Evolutionary conservation across 1,140 invertebrate species (phyloP).

Genomic region (Triops cancriformis): DNA sequence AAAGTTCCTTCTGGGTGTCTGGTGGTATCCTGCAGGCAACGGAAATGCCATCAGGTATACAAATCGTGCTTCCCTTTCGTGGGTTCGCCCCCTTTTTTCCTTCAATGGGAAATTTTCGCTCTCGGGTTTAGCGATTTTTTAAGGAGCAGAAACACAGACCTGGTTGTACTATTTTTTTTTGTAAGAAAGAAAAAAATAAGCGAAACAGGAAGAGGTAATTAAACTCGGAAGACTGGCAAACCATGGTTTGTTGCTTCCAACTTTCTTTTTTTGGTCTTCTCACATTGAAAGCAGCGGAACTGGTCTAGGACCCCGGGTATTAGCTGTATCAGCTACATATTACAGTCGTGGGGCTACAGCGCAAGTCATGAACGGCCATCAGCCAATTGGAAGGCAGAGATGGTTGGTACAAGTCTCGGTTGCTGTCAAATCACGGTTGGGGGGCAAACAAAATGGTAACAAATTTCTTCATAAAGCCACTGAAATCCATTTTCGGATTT

Average conservation of each 20-base stretch:
- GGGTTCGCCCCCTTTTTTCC: neutral
- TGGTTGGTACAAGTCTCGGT: no score
- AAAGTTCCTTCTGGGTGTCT: no score
- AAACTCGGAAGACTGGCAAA: neutral
- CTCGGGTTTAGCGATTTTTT: neutral
- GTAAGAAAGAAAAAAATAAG: neutral
- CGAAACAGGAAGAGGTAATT: conserved; percentile 2
- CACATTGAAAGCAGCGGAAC: neutral
- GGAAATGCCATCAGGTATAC: neutral
- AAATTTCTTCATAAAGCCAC: no score
- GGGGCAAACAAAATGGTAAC: no score
- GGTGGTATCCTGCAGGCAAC: neutral
- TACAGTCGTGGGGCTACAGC: no score
- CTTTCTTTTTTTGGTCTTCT: no score
- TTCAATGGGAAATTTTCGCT: neutral
- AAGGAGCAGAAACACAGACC: neutral
- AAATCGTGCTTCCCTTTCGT: neutral
- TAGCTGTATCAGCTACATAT: no score
- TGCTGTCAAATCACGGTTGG: no score
- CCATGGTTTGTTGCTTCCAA: neutral
- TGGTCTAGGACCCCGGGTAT: no score
- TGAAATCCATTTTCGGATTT: no score
- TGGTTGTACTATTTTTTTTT: neutral
- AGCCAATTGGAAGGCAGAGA: no score
- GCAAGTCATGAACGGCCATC: no score